Base-by-base conservation (phyloP, 2,797 vertebrate genomes). In the Danio aesculapii region DNA sequence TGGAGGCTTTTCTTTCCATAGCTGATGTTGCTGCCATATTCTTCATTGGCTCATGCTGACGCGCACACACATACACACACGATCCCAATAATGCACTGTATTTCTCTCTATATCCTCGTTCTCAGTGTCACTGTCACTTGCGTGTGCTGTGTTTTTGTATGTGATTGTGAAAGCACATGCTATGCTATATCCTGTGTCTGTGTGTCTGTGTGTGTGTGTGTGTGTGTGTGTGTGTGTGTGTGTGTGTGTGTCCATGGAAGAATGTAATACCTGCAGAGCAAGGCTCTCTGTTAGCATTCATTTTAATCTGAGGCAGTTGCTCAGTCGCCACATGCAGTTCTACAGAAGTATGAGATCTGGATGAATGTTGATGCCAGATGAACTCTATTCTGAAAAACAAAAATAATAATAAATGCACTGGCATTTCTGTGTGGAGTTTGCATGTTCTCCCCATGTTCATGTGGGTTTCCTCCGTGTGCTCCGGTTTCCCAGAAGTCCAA, bases 1-100 rank as follows among this genome's bases (percentile, higher is more conserved):
- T 82, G 67, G 58, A 74, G 81, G 69, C 11, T 81, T 64, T 67
- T 78, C 77, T 76, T 69, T 74, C 61, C 53, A 61, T 39, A 55
- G 46, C 81, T 79, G 81, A 79, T 75, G 81, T 70, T 81, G 46
- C 75, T 47, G 69, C 66, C 78, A 79, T 44, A 52, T 67, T 83
- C 68, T 77, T 81, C 49, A 67, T 43, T 59, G 72, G 72, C 77
- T 77, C 77, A 50, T 13, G 0, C 8, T 50, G 39, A 16, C 16
- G 10, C 14, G 46, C 61, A 47, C 52, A 59, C 30, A 30, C 30
- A 30, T 30, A 17, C 13, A 39, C 30, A 62, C 5, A 50, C 73
- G 50, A 52, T 43, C 1, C 74, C 47, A 10, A 75, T 43, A 61
- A 74, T 74, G 57, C 9, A 10, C 62, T 66, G 21, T 46, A 39